These are phyloP conservation scores for Luperina testacea DNA, from an alignment of 2,888 invertebrate genomes.

Conservation along the genomic window DNA sequence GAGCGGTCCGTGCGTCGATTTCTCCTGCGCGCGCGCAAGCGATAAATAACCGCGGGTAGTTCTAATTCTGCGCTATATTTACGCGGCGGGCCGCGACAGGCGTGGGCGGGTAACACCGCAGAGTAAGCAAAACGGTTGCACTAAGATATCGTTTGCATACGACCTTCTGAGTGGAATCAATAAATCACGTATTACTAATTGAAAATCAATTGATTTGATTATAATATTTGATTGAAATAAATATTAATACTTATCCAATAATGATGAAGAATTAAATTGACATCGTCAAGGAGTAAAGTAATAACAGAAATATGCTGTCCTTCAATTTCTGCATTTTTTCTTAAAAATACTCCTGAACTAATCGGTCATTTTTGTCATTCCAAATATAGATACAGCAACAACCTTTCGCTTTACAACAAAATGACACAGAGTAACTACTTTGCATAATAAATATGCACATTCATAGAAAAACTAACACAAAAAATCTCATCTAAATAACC, in stretches of 20 bases:
- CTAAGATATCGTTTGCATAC: constrained; percentile 71
- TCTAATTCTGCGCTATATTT: constrained; percentile 87
- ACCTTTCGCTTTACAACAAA: constrained; percentile 32
- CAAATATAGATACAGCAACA: background rate
- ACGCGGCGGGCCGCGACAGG: constrained; percentile 77
- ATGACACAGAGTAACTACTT: constrained; percentile 28
- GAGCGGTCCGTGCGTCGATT: constrained; percentile 71
- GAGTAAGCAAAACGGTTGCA: constrained; percentile 79
- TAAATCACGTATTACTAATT: constrained; percentile 57
- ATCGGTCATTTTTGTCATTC: background rate
- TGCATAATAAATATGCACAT: constrained; percentile 2
- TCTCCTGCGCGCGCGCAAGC: constrained; percentile 70
- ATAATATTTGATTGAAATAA: constrained; percentile 53
- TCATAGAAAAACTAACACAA: constrained; percentile 39
- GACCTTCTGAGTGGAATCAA: constrained; percentile 55
- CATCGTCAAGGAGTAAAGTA: background rate
- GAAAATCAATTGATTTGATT: constrained; percentile 46
- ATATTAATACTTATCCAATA: constrained; percentile 26
- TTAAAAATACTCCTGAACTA: background rate
- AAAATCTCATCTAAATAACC: constrained; percentile 55
- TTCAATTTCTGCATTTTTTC: background rate
- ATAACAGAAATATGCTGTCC: background rate
- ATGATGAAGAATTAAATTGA: constrained; percentile 4
- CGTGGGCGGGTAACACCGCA: constrained; percentile 79
- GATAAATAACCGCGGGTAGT: constrained; percentile 87